Conservation (phyloP, 2,888 invertebrate species). For the Acanthoscelides obtectus region DNA sequence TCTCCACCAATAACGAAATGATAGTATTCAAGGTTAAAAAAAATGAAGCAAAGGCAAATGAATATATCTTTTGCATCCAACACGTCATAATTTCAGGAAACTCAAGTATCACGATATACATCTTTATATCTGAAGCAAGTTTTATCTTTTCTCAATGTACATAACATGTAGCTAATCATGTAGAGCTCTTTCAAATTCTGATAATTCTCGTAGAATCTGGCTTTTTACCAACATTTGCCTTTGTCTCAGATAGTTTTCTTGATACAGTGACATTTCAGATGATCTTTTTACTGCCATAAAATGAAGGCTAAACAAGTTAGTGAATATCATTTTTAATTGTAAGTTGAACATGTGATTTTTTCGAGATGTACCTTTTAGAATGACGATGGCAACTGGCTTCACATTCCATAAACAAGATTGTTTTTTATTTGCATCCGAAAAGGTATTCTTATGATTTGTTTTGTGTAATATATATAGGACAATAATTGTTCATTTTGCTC, state of each 20-base stretch:
- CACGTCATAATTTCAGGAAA: not conserved
- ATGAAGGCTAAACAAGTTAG: not conserved
- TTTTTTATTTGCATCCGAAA: not conserved
- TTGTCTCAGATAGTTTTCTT: not conserved
- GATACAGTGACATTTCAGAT: not conserved
- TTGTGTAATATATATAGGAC: not conserved
- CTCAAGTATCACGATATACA: not conserved
- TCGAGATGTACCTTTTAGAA: not conserved
- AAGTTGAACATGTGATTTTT: not conserved
- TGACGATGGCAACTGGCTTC: not conserved
- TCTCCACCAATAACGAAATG: not conserved
- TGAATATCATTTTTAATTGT: not conserved
- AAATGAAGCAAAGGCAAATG: too few relatives aligned
- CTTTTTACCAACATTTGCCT: not conserved
- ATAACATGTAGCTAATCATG: too few relatives aligned
- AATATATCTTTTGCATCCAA: not conserved
- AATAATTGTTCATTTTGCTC: not conserved
- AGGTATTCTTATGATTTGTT: not conserved
- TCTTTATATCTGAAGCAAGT: not conserved
- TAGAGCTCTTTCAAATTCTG: too few relatives aligned
- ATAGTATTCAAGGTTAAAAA: not conserved
- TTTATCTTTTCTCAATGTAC: not conserved
- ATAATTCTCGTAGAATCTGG: not conserved
- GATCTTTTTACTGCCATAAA: not conserved
- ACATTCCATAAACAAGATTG: not conserved